These are phyloP conservation scores for Oreortyx pictus DNA, from an alignment of 2,797 vertebrate species.

Conservation along the genomic window DNA sequence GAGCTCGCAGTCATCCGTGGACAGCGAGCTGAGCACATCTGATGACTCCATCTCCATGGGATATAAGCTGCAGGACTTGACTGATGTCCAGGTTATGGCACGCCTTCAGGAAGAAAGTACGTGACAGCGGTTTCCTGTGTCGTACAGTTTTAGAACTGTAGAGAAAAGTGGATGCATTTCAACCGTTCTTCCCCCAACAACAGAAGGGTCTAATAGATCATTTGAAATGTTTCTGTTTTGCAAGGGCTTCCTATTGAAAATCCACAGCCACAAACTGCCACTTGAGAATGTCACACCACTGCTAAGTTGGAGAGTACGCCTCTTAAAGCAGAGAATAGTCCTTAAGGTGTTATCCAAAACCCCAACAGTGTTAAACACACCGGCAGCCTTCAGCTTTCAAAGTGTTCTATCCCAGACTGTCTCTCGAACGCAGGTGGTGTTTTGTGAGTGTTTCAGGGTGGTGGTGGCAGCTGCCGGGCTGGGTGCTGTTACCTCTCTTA, in stretches of 20 bases:
- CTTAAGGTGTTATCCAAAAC: background rate
- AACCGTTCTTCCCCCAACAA: background rate
- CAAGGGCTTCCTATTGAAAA: background rate
- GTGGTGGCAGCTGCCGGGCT: background rate
- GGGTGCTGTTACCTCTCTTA: background rate
- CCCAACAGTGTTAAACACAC: background rate
- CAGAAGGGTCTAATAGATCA: no score
- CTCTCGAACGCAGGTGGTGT: background rate
- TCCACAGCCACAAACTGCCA: background rate
- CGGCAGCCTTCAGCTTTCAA: background rate
- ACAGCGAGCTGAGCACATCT: conserved; percentile 92
- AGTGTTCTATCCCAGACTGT: no score
- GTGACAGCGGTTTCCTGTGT: conserved; percentile 46
- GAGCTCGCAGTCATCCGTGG: conserved; percentile 94
- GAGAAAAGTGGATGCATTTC: background rate
- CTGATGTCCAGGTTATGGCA: conserved; percentile 95
- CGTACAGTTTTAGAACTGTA: background rate
- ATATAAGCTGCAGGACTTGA: conserved; percentile 93
- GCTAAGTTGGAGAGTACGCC: no score
- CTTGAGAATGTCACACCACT: no score
- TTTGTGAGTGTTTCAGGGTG: accelerated
- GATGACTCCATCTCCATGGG: conserved; percentile 97
- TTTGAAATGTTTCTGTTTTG: background rate
- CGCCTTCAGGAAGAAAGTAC: conserved; percentile 93
- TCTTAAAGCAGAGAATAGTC: background rate